Base-by-base conservation (phyloP, 1,140 invertebrate species). In the Daktulosphaira vitifoliae region DNA sequence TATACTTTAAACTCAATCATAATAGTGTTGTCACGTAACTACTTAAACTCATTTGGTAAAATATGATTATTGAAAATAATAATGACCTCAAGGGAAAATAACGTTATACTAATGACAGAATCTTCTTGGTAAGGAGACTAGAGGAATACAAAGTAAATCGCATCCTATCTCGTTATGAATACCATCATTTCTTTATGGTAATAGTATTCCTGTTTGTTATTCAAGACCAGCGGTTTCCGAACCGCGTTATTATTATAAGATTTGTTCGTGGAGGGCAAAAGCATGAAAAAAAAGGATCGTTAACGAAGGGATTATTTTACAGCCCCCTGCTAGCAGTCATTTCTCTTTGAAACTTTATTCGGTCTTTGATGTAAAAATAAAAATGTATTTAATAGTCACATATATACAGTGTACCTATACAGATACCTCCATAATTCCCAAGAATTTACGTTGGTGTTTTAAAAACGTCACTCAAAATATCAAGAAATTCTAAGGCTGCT, bases 321-420 rank as follows among this genome's bases (percentile, higher is more conserved):
- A 49, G 62, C 22, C 22, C 62, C 23, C 48, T 37, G 29, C 46
- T 42, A 23, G 56, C 56, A 46, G 56, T 29, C 38, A 48, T 62
- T 62, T 62, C 56, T 46, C 56, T 62, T 62, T 62, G 56, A 62
- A 62, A 62, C 56, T 62, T 62, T 62, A 62, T 62, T 48, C 56
- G 16, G 56, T 25, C 56, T 62, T 62, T 62, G 56, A 62, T 62
- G 56, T 62, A 39, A 62, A 62, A 44, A 62, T 62, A 62, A 62
- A 62, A 62, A 62, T 62, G 56, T 62, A 62, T 62, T 44, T 48
- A 48, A 48, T 33, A 48, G 38, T 22, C n/a, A 16, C 6, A 29
- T 23, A 26, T 16, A 38, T 22, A 33, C 22, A 62, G 38, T 25
- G 37, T 51, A 51, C 46, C n/a, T n/a, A n/a, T n/a, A n/a, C n/a